Evolutionary conservation across 2,113 vertebrate species (phyloP).

Genomic region (Oceanites oceanicus): DNA sequence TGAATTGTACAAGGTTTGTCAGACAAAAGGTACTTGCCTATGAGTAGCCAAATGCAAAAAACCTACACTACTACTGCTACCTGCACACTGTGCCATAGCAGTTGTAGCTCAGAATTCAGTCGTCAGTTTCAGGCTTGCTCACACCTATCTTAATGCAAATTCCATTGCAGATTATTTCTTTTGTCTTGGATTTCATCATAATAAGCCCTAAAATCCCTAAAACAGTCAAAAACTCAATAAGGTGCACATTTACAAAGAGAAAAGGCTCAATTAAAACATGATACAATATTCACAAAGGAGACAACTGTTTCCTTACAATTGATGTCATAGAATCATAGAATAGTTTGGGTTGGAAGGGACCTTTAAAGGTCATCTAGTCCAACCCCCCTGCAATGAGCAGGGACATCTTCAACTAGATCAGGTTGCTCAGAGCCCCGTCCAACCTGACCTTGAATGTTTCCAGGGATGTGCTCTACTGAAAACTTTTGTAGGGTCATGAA

Average conservation of each 20-base stretch:
- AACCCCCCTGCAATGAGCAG: neutral
- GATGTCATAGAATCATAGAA: neutral
- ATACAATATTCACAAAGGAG: neutral
- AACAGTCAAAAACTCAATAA: neutral
- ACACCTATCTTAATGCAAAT: neutral
- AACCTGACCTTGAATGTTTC: neutral
- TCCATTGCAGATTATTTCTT: neutral
- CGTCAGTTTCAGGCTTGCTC: neutral
- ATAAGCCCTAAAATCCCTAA: neutral
- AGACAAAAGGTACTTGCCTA: neutral
- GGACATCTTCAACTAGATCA: neutral
- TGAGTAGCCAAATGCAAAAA: neutral
- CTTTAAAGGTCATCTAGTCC: neutral
- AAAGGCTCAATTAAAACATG: neutral
- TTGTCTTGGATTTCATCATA: neutral
- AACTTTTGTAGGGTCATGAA: neutral
- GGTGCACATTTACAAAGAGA: neutral
- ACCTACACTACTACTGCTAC: fast-evolving
- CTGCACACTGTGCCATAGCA: neutral
- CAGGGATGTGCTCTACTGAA: neutral
- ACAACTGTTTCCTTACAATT: neutral
- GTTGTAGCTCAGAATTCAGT: neutral
- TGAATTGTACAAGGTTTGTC: neutral
- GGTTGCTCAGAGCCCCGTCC: neutral
- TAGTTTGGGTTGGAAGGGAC: neutral